Evolutionary conservation across 2,888 invertebrate species (phyloP).

Genomic region (Cancer borealis): DNA sequence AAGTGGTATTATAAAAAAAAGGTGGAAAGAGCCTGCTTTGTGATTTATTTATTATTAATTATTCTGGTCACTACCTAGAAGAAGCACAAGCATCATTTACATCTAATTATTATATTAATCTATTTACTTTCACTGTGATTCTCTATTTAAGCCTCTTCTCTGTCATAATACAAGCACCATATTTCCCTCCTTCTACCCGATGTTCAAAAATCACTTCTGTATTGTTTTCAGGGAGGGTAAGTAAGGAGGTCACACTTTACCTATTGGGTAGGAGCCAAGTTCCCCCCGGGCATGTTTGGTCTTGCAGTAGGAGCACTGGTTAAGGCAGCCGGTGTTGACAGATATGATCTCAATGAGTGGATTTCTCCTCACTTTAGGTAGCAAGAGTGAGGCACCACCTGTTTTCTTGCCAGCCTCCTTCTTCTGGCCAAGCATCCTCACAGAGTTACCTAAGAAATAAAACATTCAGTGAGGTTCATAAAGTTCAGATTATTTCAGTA

Average conservation of each 20-base stretch:
- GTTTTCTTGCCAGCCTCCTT: constrained; percentile 87
- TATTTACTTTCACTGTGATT: too few relatives aligned
- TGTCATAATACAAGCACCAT: too few relatives aligned
- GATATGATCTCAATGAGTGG: constrained; percentile 98
- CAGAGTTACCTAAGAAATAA: constrained; percentile 85
- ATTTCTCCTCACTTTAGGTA: constrained; percentile 97
- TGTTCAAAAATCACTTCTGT: too few relatives aligned
- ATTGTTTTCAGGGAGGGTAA: too few relatives aligned
- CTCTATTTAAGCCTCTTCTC: too few relatives aligned
- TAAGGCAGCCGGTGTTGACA: constrained; percentile 97
- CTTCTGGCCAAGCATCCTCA: constrained; percentile 89
- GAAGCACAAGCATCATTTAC: too few relatives aligned
- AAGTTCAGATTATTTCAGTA: not conserved
- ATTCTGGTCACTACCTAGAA: too few relatives aligned
- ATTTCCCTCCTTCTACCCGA: too few relatives aligned
- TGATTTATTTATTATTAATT: too few relatives aligned
- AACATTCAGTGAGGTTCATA: constrained; percentile 2
- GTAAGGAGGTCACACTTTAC: constrained; percentile 77
- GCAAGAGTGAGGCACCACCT: constrained; percentile 91
- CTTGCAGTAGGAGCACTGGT: constrained; percentile 99
- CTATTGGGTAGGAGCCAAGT: constrained; percentile 93
- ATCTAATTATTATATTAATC: too few relatives aligned
- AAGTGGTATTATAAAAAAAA: too few relatives aligned
- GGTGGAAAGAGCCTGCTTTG: too few relatives aligned
- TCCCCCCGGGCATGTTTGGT: constrained; percentile 98